Evolutionary conservation across 2,888 invertebrate genomes (phyloP), one percentile per base, ranked within the genome.

Genomic region (Lepidonotus clava): DNA sequence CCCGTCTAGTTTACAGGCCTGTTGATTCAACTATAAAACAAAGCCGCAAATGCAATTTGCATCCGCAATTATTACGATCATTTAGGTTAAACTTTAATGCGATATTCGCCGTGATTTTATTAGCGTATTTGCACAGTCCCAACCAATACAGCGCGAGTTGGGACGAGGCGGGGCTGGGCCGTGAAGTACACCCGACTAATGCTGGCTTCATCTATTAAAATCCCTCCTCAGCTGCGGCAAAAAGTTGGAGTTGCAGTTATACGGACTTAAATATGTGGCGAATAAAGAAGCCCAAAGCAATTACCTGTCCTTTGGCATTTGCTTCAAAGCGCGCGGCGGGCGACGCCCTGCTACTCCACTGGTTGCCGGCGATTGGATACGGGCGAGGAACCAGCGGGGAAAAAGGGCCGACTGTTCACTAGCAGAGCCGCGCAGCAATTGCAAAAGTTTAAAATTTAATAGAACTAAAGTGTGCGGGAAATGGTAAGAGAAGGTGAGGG

Each of bases 1-100:
- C 80, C 80, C 51, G 51, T 80, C 80, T 80, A 80, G 80, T 80
- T 80, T 80, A 80, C 80, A 80, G 80, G 80, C 80, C 80, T 80
- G 80, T 80, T 80, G 80, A 80, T 80, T 80, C 80, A 51, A 80
- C 80, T 80, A 80, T 51, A 80, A 80, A 80, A 80, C 80, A 80
- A 41, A 28, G 80, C 41, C 24, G 41, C 46, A 80, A 80, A 80
- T 80, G 41, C 28, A 80, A 80, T 80, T 80, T 80, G 80, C 80
- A 80, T 80, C 51, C 80, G 51, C 80, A 80, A 80, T 80, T 80
- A 80, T 80, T 80, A 80, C 80, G 80, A 80, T 80, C 80, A 80
- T 80, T 80, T 80, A 46, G 80, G 80, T 80, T 80, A 80, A 80
- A 80, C 80, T 80, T 80, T 80, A 80, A 80, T 80, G 80, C 51